A percentile compares a stretch with the other conserved stretches of the same genome.
These are phyloP conservation scores for Dermolepida albohirtum DNA, from an alignment of 2,888 invertebrate species.

Conservation along the genomic window DNA sequence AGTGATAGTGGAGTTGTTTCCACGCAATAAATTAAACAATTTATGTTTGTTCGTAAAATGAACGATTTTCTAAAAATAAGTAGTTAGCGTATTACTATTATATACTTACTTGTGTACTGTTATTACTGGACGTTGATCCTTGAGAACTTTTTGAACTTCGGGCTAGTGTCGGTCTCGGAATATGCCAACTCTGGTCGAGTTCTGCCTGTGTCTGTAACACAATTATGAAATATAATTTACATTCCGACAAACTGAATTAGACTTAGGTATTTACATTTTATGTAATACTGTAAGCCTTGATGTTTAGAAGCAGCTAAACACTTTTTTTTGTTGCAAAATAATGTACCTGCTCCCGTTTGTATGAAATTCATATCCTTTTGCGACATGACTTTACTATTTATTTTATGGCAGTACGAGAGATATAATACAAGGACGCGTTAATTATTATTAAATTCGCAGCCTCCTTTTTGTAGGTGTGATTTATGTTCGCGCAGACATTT, in stretches of 20 bases:
- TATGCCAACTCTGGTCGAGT: slow-evolving; percentile 77
- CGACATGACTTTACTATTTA: slow-evolving; percentile 5
- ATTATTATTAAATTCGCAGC: too few species aligned
- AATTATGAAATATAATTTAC: slow-evolving; percentile 9
- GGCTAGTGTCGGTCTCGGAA: slow-evolving; percentile 83
- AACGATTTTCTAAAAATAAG: too few species aligned
- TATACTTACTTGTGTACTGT: slow-evolving; percentile 80
- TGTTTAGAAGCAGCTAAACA: slow-evolving; percentile 2
- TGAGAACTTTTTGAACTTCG: slow-evolving; percentile 73
- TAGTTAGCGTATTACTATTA: neutral
- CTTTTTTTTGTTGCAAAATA: slow-evolving; percentile 11
- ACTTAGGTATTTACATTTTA: neutral
- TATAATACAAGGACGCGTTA: neutral
- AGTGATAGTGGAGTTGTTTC: too few species aligned
- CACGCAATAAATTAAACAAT: neutral
- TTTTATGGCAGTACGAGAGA: neutral
- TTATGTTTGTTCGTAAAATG: slow-evolving; percentile 17
- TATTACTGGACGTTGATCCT: slow-evolving; percentile 79
- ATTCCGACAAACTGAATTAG: slow-evolving; percentile 3
- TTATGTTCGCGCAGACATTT: too few species aligned
- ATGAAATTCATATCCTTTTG: slow-evolving; percentile 15
- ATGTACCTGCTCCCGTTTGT: neutral
- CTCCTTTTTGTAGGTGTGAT: too few species aligned
- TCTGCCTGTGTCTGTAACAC: slow-evolving; percentile 52
- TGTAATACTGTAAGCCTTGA: slow-evolving; percentile 25